phyloP scores from a whole-genome alignment of 2,113 vertebrate genomes.

The Glareola pratincola region DNA sequence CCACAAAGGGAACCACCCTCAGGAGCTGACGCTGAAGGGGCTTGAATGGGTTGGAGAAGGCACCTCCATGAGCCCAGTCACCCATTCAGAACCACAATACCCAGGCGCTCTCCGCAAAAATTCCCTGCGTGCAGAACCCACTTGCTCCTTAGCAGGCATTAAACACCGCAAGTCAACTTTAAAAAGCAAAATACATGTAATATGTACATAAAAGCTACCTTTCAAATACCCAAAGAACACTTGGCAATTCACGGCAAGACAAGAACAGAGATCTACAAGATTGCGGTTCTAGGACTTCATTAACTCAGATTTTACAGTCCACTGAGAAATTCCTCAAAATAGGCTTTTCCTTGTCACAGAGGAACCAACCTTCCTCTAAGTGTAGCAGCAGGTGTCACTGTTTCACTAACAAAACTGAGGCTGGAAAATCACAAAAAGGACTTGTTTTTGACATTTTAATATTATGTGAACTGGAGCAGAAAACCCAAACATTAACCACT shows the following conservation, averaged over 20 bases:
- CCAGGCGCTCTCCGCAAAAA: background rate
- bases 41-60: background rate
- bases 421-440: background rate
- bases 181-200: background rate
- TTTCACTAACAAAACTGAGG: conserved; percentile 3
- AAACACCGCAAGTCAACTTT: background rate
- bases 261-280: background rate
- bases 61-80: background rate
- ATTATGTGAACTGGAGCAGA: background rate
- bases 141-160: background rate
- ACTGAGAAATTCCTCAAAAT: background rate
- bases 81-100: background rate
- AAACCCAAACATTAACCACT: background rate
- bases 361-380: background rate
- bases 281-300: background rate
- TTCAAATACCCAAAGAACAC: background rate
- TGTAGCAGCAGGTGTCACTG: conserved; percentile 55
- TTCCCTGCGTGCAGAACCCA: background rate
- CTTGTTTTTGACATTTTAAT: conserved; percentile 16
- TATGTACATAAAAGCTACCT: background rate
- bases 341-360: background rate
- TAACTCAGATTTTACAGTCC: background rate
- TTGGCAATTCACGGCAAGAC: background rate
- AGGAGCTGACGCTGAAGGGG: background rate
- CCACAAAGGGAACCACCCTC: background rate